phyloP scores from a whole-genome alignment of 1,140 invertebrate genomes.

The Lordiphosa collinella region DNA sequence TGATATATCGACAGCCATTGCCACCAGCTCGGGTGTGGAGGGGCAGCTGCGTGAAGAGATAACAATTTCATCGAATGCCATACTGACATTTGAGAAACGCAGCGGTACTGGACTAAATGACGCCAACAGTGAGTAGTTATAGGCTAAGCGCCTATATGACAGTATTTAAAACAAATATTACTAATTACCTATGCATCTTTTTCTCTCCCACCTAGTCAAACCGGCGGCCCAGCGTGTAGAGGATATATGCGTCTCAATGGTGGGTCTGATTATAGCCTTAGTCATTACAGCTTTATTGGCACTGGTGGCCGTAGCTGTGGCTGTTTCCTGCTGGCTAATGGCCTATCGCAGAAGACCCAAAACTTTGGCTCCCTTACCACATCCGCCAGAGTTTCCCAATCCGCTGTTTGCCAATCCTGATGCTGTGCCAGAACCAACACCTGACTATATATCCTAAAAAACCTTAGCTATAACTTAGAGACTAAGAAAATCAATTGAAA shows the following conservation, averaged over 20 bases:
- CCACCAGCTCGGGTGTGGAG: constrained; percentile 81
- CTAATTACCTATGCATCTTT: not conserved
- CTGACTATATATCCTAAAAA: constrained; percentile 78
- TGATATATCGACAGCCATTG: constrained; percentile 81
- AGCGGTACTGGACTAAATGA: constrained; percentile 84
- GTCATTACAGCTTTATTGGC: constrained; percentile 94
- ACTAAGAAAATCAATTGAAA: constrained; percentile 29
- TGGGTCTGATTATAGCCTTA: constrained; percentile 94
- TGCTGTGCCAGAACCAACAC: constrained; percentile 80
- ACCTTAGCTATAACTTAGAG: constrained; percentile 61
- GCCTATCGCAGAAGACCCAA: constrained; percentile 93
- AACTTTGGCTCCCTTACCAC: constrained; percentile 91
- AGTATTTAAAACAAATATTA: not conserved
- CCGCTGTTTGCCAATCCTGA: constrained; percentile 93
- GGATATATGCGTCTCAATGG: constrained; percentile 95
- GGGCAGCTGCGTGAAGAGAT: constrained; percentile 95
- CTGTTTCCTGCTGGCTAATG: constrained; percentile 96
- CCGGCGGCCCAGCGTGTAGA: constrained; percentile 85
- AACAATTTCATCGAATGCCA: constrained; percentile 94
- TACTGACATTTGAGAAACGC: constrained; percentile 91
- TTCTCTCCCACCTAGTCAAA: constrained; percentile 65
- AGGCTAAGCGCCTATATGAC: too few relatives aligned
- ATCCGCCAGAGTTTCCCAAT: constrained; percentile 96
- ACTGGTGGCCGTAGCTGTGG: constrained; percentile 94
- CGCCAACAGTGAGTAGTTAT: constrained; percentile 84